Base-by-base conservation (phyloP, 2,797 vertebrate species). In the Paedocypris micromegethes region DNA sequence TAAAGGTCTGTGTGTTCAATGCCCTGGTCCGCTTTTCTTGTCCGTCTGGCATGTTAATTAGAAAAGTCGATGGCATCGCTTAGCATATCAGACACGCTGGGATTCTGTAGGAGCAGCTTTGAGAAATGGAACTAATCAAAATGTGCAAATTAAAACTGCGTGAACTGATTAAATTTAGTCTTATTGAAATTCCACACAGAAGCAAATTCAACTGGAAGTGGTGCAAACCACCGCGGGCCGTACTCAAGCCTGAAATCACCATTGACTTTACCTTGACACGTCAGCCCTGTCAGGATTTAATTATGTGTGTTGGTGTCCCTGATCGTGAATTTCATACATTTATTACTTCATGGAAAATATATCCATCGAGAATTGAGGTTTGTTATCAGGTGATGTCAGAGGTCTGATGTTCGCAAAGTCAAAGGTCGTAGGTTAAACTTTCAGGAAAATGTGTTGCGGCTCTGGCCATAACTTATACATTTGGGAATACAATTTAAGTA, bases 61-160 rank as follows among this genome's bases (percentile, higher is more conserved):
- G 67, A 41, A 52, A 58, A 72, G 70, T 69, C 42, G 45, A 64
- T 48, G 59, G 48, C 42, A 52, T 63, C 48, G 61, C 66, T 63
- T 66, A 66, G 72, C 66, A 45, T 66, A 72, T 70, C 56, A 40
- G 38, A 50, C 4, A 6, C 38, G 43, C 69, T 74, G 58, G 72
- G 55, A 70, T 78, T 72, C 66, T 57, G 2, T n/a, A 59, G 39
- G 42, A 78, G 47, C 63, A 9, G 66, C 61, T 40, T 46, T 64
- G 72, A 68, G 66, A 59, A 72, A 74, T 62, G 46, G 63, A 59
- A 44, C 66, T 74, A 57, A 73, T 74, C 72, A 53, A 58, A 75
- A 71, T 74, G 72, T 68, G 72, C 69, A 70, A 77, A 74, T 77
- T 68, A 66, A 73, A 74, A 54, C 54, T 49, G 52, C 23, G 64